Evolutionary conservation across 2,797 vertebrate genomes (phyloP).

Genomic region (Gila robusta): DNA sequence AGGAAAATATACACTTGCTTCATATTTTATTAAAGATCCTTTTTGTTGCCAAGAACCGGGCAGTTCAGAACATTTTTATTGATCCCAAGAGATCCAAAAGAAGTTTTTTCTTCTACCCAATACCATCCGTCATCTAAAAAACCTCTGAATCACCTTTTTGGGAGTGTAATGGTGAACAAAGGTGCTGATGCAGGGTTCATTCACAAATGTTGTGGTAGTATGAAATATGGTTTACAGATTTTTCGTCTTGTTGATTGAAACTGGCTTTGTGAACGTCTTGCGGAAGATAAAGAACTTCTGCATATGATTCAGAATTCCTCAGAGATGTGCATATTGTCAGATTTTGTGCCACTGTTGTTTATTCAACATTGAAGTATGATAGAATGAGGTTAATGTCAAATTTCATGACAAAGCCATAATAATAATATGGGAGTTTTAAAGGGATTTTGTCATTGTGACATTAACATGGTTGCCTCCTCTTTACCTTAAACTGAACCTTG

Average conservation of each 20-base stretch:
- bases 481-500: slow-evolving; percentile 4
- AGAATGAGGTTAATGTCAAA: slow-evolving; percentile 15
- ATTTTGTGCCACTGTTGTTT: not conserved
- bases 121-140: slow-evolving; percentile 1
- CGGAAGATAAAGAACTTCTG: not conserved
- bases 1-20: slow-evolving; percentile 1
- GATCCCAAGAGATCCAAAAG: not conserved
- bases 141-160: not conserved
- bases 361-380: not conserved
- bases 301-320: not conserved
- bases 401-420: not conserved
- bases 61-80: not conserved
- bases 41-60: slow-evolving; percentile 12
- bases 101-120: not conserved
- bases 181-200: slow-evolving; percentile 18
- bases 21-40: slow-evolving; percentile 6
- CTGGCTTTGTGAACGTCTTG: not conserved
- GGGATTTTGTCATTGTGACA: not conserved
- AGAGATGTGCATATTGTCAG: not conserved
- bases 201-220: not conserved
- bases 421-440: not conserved
- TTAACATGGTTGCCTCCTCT: not conserved
- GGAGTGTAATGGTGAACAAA: not conserved
- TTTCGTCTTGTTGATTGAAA: not conserved
- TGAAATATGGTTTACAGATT: slow-evolving; percentile 23